Percentiles rank a stretch among this genome's conserved stretches.
phyloP scores from a whole-genome alignment of 2,797 vertebrate genomes.

The Hozukius guyotensis region DNA sequence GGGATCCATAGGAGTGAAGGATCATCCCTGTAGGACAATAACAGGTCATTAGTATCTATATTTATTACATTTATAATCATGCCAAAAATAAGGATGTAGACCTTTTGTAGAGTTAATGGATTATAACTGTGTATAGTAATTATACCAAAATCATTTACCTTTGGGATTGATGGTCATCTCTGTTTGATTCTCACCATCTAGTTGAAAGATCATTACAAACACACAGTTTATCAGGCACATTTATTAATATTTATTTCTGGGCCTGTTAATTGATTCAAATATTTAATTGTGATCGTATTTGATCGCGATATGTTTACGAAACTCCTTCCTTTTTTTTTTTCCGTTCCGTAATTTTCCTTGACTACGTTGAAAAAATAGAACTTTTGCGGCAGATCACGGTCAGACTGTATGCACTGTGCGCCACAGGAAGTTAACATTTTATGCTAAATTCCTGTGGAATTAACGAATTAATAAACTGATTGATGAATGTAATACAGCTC shows the following conservation, averaged over 20 bases:
- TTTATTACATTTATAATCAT: neutral
- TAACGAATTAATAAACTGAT: no score
- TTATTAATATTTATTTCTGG: neutral
- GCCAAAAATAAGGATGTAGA: neutral
- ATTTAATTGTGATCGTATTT: no score
- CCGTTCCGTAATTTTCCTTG: no score
- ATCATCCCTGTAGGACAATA: constrained; percentile 14
- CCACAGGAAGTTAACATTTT: no score
- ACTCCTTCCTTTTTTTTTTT: no score
- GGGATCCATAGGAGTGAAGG: neutral
- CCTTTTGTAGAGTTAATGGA: neutral
- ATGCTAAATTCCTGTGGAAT: no score
- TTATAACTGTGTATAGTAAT: neutral
- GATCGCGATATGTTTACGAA: no score
- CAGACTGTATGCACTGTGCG: no score
- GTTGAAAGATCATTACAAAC: neutral
- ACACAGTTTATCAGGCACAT: neutral
- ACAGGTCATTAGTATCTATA: neutral
- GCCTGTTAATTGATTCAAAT: no score
- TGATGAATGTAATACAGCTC: no score
- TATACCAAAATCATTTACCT: constrained; percentile 31
- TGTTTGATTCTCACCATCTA: constrained; percentile 26
- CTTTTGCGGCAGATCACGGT: no score
- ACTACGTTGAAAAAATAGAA: no score
- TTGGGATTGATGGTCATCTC: neutral